Base-by-base conservation (phyloP, 1,140 invertebrate species). In the Antheraea mylitta region DNA sequence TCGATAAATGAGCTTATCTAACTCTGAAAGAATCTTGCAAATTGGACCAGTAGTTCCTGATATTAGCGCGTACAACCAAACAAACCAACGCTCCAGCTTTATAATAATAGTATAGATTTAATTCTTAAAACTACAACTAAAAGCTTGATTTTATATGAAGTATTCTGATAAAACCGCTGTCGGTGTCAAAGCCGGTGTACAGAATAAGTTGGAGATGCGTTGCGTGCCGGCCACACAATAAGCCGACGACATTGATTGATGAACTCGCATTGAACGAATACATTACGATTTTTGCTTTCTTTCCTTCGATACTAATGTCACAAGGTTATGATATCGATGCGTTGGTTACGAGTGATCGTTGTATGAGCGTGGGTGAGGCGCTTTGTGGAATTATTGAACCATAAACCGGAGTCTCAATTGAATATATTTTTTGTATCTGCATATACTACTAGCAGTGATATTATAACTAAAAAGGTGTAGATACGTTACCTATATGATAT, bases 201-300 rank as follows among this genome's bases (percentile, higher is more conserved):
- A 66, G 72, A 73, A 78, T 74, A 64, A 64, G 65, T 75, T 72
- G 76, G 78, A 82, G 87, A 89, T 83, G 82, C 77, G 82, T 85
- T 87, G 86, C 87, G 88, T 90, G 88, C 83, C 79, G 86, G 83
- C 90, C 89, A 89, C 90, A 92, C 90, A 92, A 92, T 89, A 83
- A 87, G 89, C 82, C 78, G 72, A 58, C 78, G 89, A 91, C 89
- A 71, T 88, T 91, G 90, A 92, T 91, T 86, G 87, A 92, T 92
- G 86, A 83, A 77, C 79, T 74, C 74, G 80, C 86, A 89, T 92
- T 87, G 78, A 90, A 88, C 86, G 88, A 91, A 89, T 91, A 91
- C 90, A 91, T 92, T 92, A 92, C 87, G 82, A 90, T 90, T 92
- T 92, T 92, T 92, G 89, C 90, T 91, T 92, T 91, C 87, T 91